Evolutionary conservation across 2,113 vertebrate genomes (phyloP), one percentile per base, ranked within the genome.

Genomic region (Ahaetulla prasina): DNA sequence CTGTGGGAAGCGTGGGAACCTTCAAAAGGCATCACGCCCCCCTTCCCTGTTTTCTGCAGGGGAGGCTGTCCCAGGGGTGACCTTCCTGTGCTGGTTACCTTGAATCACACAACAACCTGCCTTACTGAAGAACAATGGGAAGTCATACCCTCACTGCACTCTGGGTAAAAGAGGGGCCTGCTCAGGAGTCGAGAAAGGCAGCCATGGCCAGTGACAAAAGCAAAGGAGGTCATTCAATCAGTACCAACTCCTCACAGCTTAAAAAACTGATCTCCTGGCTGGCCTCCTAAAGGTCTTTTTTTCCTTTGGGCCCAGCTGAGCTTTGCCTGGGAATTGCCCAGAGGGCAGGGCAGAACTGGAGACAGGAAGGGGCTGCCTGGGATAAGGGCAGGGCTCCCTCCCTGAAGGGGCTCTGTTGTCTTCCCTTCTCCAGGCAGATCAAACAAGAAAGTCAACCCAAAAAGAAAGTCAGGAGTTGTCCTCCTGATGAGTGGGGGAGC

Each of bases 341-440:
- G 63, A 16, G 63, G 57, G 27, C 25, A 63, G 27, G 27, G n/a
- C 63, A 39, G n/a, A 18, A 35, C n/a, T 39, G 68, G 68, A 39
- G 68, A 20, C 6, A 22, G 68, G 68, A 35, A 22, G 68, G 16
- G 16, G 68, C n/a, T 39, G 68, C 68, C 68, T 39, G 68, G 30
- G 68, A 3, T 8, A 18, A 20, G 35, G 68, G 68, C n/a, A 39
- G 35, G n/a, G 30, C 22, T 25, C 55, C 35, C 8, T 8, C 10
- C 54, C 54, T 52, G 53, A 91, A 93, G 43, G 7, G 54, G 23
- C 45, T 6, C 45, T 2, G 35, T 92, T 87, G 8, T 0, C 0
- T 96, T 98, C 95, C 97, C 92, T 96, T 96, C 98, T 68, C 55
- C 98, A 98, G 98, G 98, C 93, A 88, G 95, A 94, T 96, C 96